Evolutionary conservation across 2,888 invertebrate genomes (phyloP).

Genomic region (Parapristionchus giblindavisi): DNA sequence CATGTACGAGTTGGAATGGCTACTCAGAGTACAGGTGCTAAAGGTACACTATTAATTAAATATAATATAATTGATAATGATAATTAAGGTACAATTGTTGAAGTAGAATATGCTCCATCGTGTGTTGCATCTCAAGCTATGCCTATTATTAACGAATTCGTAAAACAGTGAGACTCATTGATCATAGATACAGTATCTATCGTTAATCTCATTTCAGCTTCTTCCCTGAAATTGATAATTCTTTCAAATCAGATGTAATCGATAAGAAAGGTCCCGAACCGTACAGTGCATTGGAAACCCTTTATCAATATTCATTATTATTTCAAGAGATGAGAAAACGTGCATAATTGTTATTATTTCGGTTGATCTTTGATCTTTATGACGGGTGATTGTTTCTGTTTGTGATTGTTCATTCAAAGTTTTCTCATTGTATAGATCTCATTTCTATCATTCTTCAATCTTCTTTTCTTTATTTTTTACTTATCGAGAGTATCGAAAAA

Average conservation of each 20-base stretch:
- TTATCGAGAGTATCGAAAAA: neutral
- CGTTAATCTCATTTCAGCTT: neutral
- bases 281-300: constrained; percentile 60
- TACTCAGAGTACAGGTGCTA: constrained; percentile 13
- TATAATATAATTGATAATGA: neutral
- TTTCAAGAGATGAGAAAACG: constrained; percentile 50
- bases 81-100: constrained; percentile 11
- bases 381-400: neutral
- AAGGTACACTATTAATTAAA: neutral
- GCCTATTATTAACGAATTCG: constrained; percentile 15
- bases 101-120: constrained; percentile 32
- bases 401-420: neutral
- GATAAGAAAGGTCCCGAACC: constrained; percentile 47
- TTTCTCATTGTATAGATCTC: neutral
- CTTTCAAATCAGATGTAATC: constrained; percentile 47
- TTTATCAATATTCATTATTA: constrained; percentile 58
- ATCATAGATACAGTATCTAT: neutral
- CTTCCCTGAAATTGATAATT: neutral
- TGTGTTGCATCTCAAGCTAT: constrained; percentile 17
- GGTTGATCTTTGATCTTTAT: neutral
- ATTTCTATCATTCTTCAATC: neutral
- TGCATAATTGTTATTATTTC: neutral
- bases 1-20: constrained; percentile 13
- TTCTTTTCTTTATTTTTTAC: neutral
- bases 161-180: constrained; percentile 21